Conservation (phyloP, 1,140 invertebrate genomes). For the Parapsyche elsis region DNA sequence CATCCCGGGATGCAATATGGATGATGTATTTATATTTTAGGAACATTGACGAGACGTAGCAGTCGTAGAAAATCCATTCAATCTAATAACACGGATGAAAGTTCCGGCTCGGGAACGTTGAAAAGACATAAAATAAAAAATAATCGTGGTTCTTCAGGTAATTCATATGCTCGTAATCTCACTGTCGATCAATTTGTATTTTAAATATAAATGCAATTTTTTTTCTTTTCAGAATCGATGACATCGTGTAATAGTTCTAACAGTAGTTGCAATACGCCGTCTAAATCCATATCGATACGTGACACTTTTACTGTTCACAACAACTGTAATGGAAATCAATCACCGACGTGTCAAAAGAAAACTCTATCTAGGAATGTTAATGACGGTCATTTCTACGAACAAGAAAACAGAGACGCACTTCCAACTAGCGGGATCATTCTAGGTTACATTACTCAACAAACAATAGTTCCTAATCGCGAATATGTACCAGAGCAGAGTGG, state of each 20-base stretch:
- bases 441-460: conserved; percentile 45
- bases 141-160: conserved; percentile 59
- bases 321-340: conserved; percentile 19
- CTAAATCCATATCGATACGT: conserved; percentile 23
- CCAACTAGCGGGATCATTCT: conserved; percentile 42
- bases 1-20: too few species aligned
- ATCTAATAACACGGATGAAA: conserved; percentile 65
- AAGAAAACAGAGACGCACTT: conserved; percentile 47
- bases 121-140: conserved; percentile 65
- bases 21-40: conserved; percentile 39
- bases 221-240: conserved; percentile 57
- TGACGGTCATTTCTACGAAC: conserved; percentile 56
- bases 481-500: conserved; percentile 16
- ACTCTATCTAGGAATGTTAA: conserved; percentile 11
- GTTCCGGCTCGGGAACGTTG: conserved; percentile 73
- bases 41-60: conserved; percentile 66
- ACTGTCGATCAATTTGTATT: too few species aligned
- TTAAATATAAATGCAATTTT: conserved; percentile 28
- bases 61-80: conserved; percentile 65
- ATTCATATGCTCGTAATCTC: neutral
- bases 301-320: conserved; percentile 35
- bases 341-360: neutral
- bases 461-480: conserved; percentile 6
- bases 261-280: conserved; percentile 48
- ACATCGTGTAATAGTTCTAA: conserved; percentile 45